Base-by-base conservation (phyloP, 2,888 invertebrate species). In the Bellardia bayeri region DNA sequence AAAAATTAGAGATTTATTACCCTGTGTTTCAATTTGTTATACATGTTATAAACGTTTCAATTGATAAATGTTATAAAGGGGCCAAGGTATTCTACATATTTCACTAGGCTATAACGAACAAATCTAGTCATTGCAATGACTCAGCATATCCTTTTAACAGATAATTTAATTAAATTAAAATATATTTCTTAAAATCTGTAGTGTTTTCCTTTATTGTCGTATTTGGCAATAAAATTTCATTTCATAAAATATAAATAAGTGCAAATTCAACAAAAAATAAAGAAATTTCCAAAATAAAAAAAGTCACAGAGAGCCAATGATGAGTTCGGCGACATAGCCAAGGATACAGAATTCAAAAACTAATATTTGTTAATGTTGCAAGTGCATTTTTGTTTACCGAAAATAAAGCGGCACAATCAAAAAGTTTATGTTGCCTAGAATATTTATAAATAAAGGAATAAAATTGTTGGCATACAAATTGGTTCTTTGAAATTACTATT, bases 191-290 rank as follows among this genome's bases (percentile, higher is more conserved):
- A 14, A 33, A 37, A 37, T 6, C 3, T 37, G 6, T 4, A 37
- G 37, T 37, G 9, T 61, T 61, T 33, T 13, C 33, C 6, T 16
- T 45, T 45, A 11, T 45, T 45, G 42, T 7, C 33, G 5, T 9
- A 45, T 45, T 7, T 45, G 45, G 6, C 13, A 11, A 45, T 45
- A 11, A 45, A 45, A 45, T 45, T 11, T 11, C 3, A 45, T 30
- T 42, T 74, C 14, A 13, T 42, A 9, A 45, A 74, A n/a, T n/a
- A n/a, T n/a, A n/a, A n/a, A 3, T 40, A 74, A 71, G 56, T 40
- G 68, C 30, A 68, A 33, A n/a, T 42, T 58, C 45, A 68, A 74
- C 42, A 74, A 45, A 58, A 56, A 58, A 16, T 42, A 3, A 42
- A 42, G 51, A 58, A 76, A 42, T 76, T 51, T 0, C 6, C 14